Base-by-base conservation (phyloP, 2,888 invertebrate species). In the Ophonus ardosiacus region DNA sequence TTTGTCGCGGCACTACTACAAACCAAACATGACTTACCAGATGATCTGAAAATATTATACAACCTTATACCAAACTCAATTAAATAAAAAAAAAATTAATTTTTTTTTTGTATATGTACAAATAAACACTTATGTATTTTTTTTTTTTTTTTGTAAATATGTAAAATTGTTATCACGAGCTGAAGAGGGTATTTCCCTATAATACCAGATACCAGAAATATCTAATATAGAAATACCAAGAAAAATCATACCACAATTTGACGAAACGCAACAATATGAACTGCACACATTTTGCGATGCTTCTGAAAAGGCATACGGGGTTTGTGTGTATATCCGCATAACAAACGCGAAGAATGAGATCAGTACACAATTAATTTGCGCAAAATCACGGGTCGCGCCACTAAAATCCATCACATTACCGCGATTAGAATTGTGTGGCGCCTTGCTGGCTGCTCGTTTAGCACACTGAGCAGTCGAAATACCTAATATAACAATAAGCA, bases 171-270 rank as follows among this genome's bases (percentile, higher is more conserved):
- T 40, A n/a, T 17, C 74, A 74, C 38, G 74, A n/a, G 74, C 74
- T 74, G 74, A 40, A 74, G 74, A 74, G 74, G 74, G 74, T 40
- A 1, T 15, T 38, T 38, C 74, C 43, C 74, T 74, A 74, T n/a
- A n/a, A n/a, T n/a, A 24, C 18, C 68, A 68, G 7, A 40, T 40
- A 40, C 40, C 40, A 40, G 40, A 40, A 5, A 40, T 40, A 40
- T 5, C 40, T 7, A 40, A 40, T 7, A 40, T 40, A 7, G 40
- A 40, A 40, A 40, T 40, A 40, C 7, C 40, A 7, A 40, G 40
- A 7, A 40, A 40, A 40, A 40, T 40, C 7, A 40, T 40, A n/a
- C n/a, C n/a, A n/a, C n/a, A n/a, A n/a, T n/a, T n/a, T n/a, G n/a
- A 40, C 40, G 40, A 5, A 40, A 40, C 5, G 7, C 40, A 40